Evolutionary conservation across 2,888 invertebrate species (phyloP), one percentile per base, ranked within the genome.

Genomic region (Gastrophysa polygoni): DNA sequence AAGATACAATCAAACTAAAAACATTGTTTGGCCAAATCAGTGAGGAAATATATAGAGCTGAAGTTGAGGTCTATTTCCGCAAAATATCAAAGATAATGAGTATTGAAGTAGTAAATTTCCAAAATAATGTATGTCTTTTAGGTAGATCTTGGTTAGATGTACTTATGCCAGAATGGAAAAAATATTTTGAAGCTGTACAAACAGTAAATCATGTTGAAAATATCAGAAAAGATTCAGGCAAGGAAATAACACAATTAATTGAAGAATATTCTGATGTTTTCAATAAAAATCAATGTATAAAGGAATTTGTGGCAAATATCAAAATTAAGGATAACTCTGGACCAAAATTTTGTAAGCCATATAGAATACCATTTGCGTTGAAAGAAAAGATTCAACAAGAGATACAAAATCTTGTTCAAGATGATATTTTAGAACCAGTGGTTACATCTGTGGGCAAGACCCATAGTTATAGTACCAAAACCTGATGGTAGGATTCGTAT

Each of bases 391-490:
- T 49, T 17, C 17, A 32, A 18, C 29, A 32, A 21, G 49, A 57
- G 32, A 24, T 70, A 2, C 59, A 69, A 6, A 24, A 63, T 38
- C 49, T 76, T 50, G 68, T 68, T 11, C 43, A 62, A 57, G 61
- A 52, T 6, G 57, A 32, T 17, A 49, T 57, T 49, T 49, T 57
- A 46, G 16, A 17, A 21, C 21, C 24, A 20, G 68, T 74, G 7
- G 67, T 68, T 48, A 52, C 47, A 4, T 73, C 72, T 28, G 73
- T 77, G 76, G 74, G 75, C 73, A 7, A 75, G 76, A 5, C 75
- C 77, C 0, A 72, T 75, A 11, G 76, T 76, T 1, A 69, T 71
- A 2, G 73, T 77, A 10, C 55, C 63, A 0, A 77, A 77, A 66
- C 60, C 63, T 11, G 56, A 73, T 47, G 69, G 68, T 4, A 28